These are phyloP conservation scores for Ceramica pisi DNA, from an alignment of 2,888 invertebrate genomes.

Conservation along the genomic window DNA sequence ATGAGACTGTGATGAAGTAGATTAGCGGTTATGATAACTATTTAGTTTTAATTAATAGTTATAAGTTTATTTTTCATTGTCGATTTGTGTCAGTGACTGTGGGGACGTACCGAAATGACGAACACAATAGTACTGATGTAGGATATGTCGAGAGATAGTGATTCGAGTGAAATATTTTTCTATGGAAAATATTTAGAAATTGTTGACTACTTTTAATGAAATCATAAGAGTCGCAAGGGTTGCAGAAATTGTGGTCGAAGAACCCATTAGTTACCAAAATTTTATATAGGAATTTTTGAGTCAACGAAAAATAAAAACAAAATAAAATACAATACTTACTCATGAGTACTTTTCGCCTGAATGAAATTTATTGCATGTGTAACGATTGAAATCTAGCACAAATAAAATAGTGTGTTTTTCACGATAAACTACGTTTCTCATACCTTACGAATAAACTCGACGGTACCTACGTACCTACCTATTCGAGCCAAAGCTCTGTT, in stretches of 20 bases:
- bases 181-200: conserved; percentile 14
- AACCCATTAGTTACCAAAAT: not conserved
- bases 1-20: conserved; percentile 88
- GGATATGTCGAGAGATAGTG: conserved; percentile 13
- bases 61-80: conserved; percentile 54
- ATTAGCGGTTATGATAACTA: conserved; percentile 67
- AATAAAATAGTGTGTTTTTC: conserved; percentile 5
- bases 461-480: conserved; percentile 5
- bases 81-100: conserved; percentile 27
- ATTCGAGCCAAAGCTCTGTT: conserved; percentile 29
- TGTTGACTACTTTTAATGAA: conserved; percentile 16
- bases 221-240: conserved; percentile 14
- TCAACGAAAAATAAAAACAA: conserved; percentile 8
- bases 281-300: conserved; percentile 10
- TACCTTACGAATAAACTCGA: conserved; percentile 10
- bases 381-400: conserved; percentile 19
- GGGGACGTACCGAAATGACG: conserved; percentile 10
- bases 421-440: conserved; percentile 2
- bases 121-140: conserved; percentile 4
- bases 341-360: conserved; percentile 36
- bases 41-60: conserved; percentile 58
- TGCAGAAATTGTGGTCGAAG: conserved; percentile 11
- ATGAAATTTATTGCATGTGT: conserved; percentile 44
- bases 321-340: conserved; percentile 14
- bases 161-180: conserved; percentile 32